Evolutionary conservation across 2,113 vertebrate species (phyloP), one percentile per base, ranked within the genome.

Genomic region (Drymodes brunneopygia): DNA sequence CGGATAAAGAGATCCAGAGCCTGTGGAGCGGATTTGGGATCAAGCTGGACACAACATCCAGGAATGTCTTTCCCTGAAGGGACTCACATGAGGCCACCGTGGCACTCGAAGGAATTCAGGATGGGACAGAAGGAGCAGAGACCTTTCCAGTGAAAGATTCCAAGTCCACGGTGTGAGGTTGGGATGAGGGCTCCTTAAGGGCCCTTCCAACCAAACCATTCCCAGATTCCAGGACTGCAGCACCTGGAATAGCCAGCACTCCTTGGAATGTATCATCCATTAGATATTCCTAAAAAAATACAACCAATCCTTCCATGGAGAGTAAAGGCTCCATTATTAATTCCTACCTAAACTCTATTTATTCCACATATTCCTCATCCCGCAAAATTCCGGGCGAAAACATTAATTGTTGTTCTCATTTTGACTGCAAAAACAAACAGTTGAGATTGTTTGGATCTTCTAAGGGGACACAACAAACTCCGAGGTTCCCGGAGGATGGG

Each of bases 271-370:
- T 1, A 38, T 6, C 42, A 9, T 1, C 56, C 3, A 1, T 25
- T 6, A 15, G 31, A 4, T 9, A 45, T 45, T 57, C 53, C 71
- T 5, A 16, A 20, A 35, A 12, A 35, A 21, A 15, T 12, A 9
- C 6, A 11, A 5, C 10, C 2, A 3, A 16, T 9, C 31, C 40
- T n/a, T 11, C 24, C 1, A 4, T 0, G 6, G 35, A 61, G 58
- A 35, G 15, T 13, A 20, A 74, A 42, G 4, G 24, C 53, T 10
- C 50, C 4, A 3, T 9, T 10, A 8, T 4, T 3, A 23, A 10
- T 44, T 50, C 33, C 62, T 3, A 20, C 42, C 29, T 11, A n/a
- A n/a, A 12, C 1, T 3, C 6, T 7, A 3, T 19, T 56, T 12
- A 33, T n/a, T 20, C 14, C 25, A 5, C 10, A 8, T 1, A 12